phyloP scores from a whole-genome alignment of 1,140 invertebrate species.

The Drosophila santomea region DNA sequence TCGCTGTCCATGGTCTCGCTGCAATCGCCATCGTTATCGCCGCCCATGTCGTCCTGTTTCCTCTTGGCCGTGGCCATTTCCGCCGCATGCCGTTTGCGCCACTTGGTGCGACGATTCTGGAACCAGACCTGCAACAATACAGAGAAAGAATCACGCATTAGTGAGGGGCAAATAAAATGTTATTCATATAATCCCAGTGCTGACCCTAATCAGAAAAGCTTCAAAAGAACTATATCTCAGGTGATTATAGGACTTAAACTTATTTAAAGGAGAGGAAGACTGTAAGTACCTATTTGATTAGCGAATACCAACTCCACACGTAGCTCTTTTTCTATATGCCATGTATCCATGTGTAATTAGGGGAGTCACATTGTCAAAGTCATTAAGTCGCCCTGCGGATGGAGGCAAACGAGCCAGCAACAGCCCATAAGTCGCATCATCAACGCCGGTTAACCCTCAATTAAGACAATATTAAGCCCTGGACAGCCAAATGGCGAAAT shows the following conservation, averaged over 20 bases:
- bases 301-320: neutral
- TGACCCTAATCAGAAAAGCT: no score
- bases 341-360: constrained; percentile 73
- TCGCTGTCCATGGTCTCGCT: constrained; percentile 87
- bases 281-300: neutral
- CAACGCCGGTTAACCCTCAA: constrained; percentile 85
- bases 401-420: constrained; percentile 18
- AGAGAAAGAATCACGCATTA: constrained; percentile 30
- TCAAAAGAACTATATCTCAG: no score
- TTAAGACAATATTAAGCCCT: constrained; percentile 84
- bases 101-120: constrained; percentile 99
- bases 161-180: neutral
- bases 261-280: neutral
- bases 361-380: constrained; percentile 80
- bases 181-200: neutral
- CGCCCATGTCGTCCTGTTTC: constrained; percentile 95
- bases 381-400: constrained; percentile 67
- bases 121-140: constrained; percentile 97
- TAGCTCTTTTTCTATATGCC: constrained; percentile 8
- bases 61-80: constrained; percentile 99
- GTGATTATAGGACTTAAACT: neutral
- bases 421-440: constrained; percentile 83
- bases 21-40: constrained; percentile 89
- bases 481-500: constrained; percentile 56
- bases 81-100: constrained; percentile 99